Evolutionary conservation across 2,888 invertebrate species (phyloP).

Genomic region (Cetonia aurata): DNA sequence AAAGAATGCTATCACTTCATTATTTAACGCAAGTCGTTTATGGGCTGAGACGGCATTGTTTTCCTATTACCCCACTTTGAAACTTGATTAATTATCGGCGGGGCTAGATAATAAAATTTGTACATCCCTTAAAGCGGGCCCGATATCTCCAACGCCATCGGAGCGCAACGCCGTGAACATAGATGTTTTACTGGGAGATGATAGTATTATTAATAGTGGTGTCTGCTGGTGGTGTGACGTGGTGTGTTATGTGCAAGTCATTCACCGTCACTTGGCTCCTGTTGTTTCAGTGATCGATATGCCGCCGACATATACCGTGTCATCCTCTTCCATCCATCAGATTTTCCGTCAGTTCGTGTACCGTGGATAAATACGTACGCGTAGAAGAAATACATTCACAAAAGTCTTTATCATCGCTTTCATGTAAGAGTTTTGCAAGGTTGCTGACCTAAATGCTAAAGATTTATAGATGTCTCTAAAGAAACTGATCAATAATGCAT

Average conservation of each 20-base stretch:
- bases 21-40: conserved; percentile 40
- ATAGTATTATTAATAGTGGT: conserved; percentile 67
- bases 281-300: conserved; percentile 65
- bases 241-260: conserved; percentile 65
- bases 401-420: conserved; percentile 5
- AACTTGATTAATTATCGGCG: conserved; percentile 50
- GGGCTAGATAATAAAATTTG: conserved; percentile 50
- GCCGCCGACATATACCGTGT: conserved; percentile 63
- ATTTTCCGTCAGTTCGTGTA: conserved; percentile 42
- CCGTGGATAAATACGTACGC: conserved; percentile 25
- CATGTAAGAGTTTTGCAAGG: too few species aligned
- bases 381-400: conserved; percentile 7
- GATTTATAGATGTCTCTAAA: too few species aligned
- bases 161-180: conserved; percentile 62
- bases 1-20: conserved; percentile 40
- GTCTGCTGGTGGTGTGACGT: conserved; percentile 58
- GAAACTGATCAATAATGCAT: too few species aligned
- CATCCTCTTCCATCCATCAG: conserved; percentile 58
- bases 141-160: conserved; percentile 55
- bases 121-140: conserved; percentile 45
- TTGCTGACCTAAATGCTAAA: too few species aligned
- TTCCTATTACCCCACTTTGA: conserved; percentile 48
- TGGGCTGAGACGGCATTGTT: conserved; percentile 44
- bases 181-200: conserved; percentile 64
- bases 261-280: conserved; percentile 65